A percentile compares a stretch with the other conserved stretches of the same genome.
phyloP scores from a whole-genome alignment of 2,113 vertebrate species.

The Pristiophorus japonicus region DNA sequence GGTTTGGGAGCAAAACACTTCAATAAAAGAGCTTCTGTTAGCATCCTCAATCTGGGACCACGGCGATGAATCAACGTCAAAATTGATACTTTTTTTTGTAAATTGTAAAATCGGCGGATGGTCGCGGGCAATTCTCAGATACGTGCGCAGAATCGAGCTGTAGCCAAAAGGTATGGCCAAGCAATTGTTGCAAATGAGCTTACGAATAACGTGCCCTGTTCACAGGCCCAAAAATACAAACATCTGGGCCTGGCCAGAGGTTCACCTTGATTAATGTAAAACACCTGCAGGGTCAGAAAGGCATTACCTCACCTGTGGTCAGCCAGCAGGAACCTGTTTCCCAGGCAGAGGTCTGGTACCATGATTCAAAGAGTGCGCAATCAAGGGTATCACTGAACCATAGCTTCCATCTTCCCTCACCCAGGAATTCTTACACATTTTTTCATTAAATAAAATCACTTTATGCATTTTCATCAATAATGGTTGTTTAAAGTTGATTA shows the following conservation, averaged over 20 bases:
- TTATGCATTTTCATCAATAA: neutral
- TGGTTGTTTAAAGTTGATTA: neutral
- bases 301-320: neutral
- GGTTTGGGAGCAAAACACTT: neutral
- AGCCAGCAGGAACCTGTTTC: neutral
- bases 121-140: neutral
- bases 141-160: too few relatives aligned
- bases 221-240: too few relatives aligned
- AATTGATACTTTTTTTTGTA: neutral
- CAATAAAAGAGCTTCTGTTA: neutral
- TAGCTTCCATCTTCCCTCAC: neutral
- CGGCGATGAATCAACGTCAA: neutral
- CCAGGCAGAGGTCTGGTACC: neutral
- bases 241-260: neutral
- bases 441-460: neutral
- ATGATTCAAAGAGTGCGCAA: neutral
- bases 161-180: too few relatives aligned
- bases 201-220: too few relatives aligned
- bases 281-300: neutral
- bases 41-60: neutral
- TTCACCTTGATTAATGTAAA: neutral
- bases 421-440: neutral
- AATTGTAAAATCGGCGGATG: neutral
- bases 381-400: neutral
- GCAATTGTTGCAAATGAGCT: too few relatives aligned